Evolutionary conservation across 1,140 invertebrate species (phyloP).

Genomic region (Euura saliciscinereae): DNA sequence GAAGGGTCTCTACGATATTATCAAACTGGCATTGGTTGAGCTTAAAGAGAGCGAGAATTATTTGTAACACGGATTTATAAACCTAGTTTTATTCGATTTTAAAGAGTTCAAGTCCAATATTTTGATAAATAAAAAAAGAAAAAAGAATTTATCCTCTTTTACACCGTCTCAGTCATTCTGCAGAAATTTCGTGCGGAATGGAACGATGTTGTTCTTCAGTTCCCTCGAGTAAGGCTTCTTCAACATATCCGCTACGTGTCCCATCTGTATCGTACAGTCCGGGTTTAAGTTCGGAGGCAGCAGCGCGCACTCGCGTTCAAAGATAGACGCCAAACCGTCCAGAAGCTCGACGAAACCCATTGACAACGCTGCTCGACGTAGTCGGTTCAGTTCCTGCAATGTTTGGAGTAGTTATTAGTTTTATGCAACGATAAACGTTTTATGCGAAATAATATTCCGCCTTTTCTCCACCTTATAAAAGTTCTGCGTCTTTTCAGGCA

Average conservation of each 20-base stretch:
- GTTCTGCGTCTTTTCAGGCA: slow-evolving; percentile 94
- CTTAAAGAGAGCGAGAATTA: too few species aligned
- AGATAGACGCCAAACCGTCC: slow-evolving; percentile 76
- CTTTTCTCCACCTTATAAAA: slow-evolving; percentile 83
- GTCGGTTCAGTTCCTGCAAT: slow-evolving; percentile 85
- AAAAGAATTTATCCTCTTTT: background rate
- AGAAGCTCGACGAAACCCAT: slow-evolving; percentile 86
- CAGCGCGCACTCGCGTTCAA: slow-evolving; percentile 88
- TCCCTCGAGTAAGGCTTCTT: slow-evolving; percentile 68
- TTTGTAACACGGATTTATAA: slow-evolving; percentile 9
- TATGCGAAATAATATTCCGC: slow-evolving; percentile 3
- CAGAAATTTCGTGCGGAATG: slow-evolving; percentile 69
- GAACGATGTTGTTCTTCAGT: slow-evolving; percentile 68
- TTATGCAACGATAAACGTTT: background rate
- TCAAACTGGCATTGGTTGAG: slow-evolving; percentile 28
- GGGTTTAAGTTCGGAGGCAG: slow-evolving; percentile 81
- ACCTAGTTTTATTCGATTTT: slow-evolving; percentile 8
- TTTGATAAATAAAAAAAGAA: background rate
- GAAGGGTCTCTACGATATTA: slow-evolving; percentile 56
- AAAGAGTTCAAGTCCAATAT: slow-evolving; percentile 13
- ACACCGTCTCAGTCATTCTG: background rate
- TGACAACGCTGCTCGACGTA: slow-evolving; percentile 86
- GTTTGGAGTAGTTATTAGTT: slow-evolving; percentile 28
- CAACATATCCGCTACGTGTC: slow-evolving; percentile 82
- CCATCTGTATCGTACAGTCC: slow-evolving; percentile 88